Evolutionary conservation across 2,797 vertebrate genomes (phyloP).

Genomic region (Natrix natrix): DNA sequence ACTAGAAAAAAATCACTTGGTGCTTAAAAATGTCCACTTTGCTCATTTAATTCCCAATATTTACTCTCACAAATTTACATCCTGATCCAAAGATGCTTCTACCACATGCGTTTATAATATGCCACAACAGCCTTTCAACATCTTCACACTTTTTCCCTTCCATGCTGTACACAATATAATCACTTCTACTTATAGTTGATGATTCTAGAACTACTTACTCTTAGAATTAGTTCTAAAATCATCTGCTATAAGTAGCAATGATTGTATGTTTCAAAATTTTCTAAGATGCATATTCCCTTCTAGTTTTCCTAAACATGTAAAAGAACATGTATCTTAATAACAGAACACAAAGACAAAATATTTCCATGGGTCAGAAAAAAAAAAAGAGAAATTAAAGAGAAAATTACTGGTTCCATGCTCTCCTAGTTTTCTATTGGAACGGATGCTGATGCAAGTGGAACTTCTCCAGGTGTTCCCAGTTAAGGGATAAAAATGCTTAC

Average conservation of each 20-base stretch:
- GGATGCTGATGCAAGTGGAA: neutral
- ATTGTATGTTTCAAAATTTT: neutral
- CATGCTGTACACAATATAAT: neutral
- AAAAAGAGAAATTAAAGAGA: neutral
- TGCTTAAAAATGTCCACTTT: neutral
- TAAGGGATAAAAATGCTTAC: neutral
- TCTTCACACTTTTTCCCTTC: neutral
- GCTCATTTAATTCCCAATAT: neutral
- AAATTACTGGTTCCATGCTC: neutral
- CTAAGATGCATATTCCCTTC: neutral
- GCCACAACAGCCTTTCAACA: neutral
- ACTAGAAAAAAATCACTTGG: conserved; percentile 1
- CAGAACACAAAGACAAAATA: neutral
- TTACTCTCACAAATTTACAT: neutral
- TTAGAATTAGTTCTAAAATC: neutral
- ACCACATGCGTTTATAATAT: neutral
- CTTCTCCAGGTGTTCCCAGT: neutral
- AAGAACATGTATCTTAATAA: neutral
- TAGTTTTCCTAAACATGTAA: neutral
- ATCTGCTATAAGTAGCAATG: neutral
- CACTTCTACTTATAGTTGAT: neutral
- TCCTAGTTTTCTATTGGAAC: neutral
- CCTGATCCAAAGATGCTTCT: neutral
- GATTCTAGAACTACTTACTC: neutral
- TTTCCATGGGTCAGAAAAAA: neutral